phyloP scores from a whole-genome alignment of 2,797 vertebrate species.

The Gymnocypris eckloni region DNA sequence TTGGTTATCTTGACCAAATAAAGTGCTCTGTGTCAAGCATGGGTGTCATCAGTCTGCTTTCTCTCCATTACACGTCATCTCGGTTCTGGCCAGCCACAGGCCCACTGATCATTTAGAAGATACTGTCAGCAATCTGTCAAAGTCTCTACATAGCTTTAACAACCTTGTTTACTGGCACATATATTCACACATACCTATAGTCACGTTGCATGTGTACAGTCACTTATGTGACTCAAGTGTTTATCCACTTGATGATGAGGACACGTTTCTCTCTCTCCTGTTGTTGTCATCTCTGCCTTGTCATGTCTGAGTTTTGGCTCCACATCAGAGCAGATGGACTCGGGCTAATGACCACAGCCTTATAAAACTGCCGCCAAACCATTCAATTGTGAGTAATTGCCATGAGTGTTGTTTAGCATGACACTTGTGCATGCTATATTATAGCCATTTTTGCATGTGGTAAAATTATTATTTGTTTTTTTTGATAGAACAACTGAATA shows the following conservation, averaged over 20 bases:
- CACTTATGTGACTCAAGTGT: conserved; percentile 35
- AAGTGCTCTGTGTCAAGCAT: conserved; percentile 28
- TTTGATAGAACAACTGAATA: background rate
- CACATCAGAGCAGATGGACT: conserved; percentile 37
- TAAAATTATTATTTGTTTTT: background rate
- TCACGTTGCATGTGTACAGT: conserved; percentile 31
- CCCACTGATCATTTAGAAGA: conserved; percentile 67
- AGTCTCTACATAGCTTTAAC: conserved; percentile 53
- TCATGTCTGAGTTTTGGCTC: conserved; percentile 34
- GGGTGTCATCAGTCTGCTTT: conserved; percentile 7
- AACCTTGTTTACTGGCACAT: conserved; percentile 20
- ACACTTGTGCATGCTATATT: background rate
- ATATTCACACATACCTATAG: conserved; percentile 18
- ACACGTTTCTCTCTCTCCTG: background rate
- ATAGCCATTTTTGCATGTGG: background rate
- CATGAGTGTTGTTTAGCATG: background rate
- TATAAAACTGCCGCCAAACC: background rate
- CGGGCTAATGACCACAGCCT: conserved; percentile 12
- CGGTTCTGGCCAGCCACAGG: conserved; percentile 53
- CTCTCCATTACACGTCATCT: conserved; percentile 56
- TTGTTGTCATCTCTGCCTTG: conserved; percentile 36
- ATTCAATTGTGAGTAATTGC: conserved; percentile 9
- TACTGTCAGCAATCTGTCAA: conserved; percentile 67
- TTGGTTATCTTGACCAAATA: conserved; percentile 17
- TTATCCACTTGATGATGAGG: conserved; percentile 10